phyloP scores from a whole-genome alignment of 2,888 invertebrate species.

The Tinea pellionella region DNA sequence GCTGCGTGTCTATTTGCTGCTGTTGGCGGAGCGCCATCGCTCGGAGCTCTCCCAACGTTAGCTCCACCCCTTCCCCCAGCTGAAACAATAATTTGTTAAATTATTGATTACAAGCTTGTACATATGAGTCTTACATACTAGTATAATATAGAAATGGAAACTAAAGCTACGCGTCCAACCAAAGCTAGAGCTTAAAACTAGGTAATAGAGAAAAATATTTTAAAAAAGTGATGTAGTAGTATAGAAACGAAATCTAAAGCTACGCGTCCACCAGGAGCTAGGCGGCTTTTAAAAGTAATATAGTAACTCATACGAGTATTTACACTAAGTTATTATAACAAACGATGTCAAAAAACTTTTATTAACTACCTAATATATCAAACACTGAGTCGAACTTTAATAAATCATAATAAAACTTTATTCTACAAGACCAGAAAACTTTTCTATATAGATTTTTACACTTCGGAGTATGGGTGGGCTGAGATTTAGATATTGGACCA shows the following conservation, averaged over 20 bases:
- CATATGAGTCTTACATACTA: conserved; percentile 16
- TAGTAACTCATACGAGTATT: too few relatives aligned
- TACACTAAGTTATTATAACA: too few relatives aligned
- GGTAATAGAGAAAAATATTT: too few relatives aligned
- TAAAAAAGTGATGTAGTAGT: too few relatives aligned
- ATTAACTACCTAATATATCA: conserved; percentile 7
- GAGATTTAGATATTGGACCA: too few relatives aligned
- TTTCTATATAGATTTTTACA: too few relatives aligned
- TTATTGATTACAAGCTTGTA: conserved; percentile 15
- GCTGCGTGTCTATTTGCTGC: conserved; percentile 97
- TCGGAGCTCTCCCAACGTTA: conserved; percentile 95
- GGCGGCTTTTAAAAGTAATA: too few relatives aligned
- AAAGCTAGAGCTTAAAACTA: too few relatives aligned
- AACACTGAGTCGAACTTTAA: neutral
- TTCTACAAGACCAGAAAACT: neutral
- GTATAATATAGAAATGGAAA: conserved; percentile 21
- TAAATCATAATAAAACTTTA: conserved; percentile 4
- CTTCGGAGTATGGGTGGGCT: too few relatives aligned
- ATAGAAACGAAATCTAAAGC: too few relatives aligned
- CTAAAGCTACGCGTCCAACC: too few relatives aligned
- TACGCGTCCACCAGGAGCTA: too few relatives aligned
- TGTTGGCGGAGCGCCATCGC: conserved; percentile 98
- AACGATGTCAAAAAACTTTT: neutral
- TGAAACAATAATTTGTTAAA: conserved; percentile 49
- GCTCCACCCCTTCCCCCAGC: conserved; percentile 92